Evolutionary conservation across 2,888 invertebrate genomes (phyloP), one percentile per base, ranked within the genome.

Genomic region (Tipula confusa): DNA sequence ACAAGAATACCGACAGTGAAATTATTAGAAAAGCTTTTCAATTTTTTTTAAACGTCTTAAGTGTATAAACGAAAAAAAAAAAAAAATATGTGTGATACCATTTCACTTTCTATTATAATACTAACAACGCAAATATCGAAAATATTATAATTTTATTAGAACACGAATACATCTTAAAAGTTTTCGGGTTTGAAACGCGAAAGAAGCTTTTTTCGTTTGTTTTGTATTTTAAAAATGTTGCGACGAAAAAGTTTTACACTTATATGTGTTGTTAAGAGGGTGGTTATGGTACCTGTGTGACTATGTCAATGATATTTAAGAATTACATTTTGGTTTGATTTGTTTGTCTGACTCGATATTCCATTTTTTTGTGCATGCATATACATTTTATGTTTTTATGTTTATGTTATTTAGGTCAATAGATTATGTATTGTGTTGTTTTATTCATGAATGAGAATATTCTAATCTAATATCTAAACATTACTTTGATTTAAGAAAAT

Each of bases 81-180:
- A 64, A 5, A 79, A 29, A 80, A n/a, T 29, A 29, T 29, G 29
- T 29, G 24, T 64, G 64, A 29, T 80, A 80, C 29, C 29, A 29
- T 80, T 80, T 29, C 80, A 80, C 80, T 80, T 80, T 80, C 80
- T 80, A 29, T 29, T 80, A 31, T 80, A 80, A 29, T n/a, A 80
- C 29, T 80, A 80, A 79, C 29, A 80, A 80, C n/a, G n/a, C 29
- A 1, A 80, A 29, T 1, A 80, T n/a, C n/a, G n/a, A 80, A 1
- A 80, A 29, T 1, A 80, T n/a, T n/a, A n/a, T 24, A 1, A 24
- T 64, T 64, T 64, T 64, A 24, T 64, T 64, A 64, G 2, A 64
- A 64, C 64, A 64, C 64, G 64, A 64, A 64, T 64, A n/a, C n/a
- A 64, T 64, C 64, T 24, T 9, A 64, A 33, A 33, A 80, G 29